phyloP scores from a whole-genome alignment of 2,113 vertebrate species.

The Tamias sibiricus region DNA sequence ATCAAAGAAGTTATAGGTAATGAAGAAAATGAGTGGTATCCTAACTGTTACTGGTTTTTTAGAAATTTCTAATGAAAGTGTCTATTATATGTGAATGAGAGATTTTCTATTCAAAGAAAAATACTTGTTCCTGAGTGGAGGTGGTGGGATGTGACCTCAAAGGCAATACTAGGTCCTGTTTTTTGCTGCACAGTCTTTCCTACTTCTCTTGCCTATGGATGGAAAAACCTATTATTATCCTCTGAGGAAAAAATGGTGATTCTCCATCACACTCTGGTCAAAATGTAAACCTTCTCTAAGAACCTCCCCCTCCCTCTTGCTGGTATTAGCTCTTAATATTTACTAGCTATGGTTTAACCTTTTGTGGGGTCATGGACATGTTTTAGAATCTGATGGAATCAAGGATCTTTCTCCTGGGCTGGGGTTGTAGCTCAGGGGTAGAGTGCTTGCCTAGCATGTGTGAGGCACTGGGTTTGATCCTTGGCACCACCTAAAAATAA shows the following conservation, averaged over 20 bases:
- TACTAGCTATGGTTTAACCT: not conserved
- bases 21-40: not conserved
- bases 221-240: not conserved
- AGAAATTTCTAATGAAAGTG: not conserved
- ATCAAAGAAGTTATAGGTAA: not conserved
- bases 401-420: not conserved
- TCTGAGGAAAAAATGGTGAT: not conserved
- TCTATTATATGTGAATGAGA: not conserved
- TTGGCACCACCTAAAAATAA: no score
- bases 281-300: not conserved
- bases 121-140: not conserved
- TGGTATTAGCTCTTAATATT: not conserved
- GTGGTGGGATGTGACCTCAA: fast-evolving
- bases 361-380: not conserved
- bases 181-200: not conserved
- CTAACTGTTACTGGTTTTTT: not conserved
- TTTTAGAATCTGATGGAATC: conserved; percentile 36
- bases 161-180: not conserved
- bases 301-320: not conserved
- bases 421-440: no score
- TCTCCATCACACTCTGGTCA: not conserved
- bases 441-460: no score
- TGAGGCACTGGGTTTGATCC: no score
- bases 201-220: not conserved
- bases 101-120: not conserved